Base-by-base conservation (phyloP, 2,797 vertebrate genomes). In the Pteropus rufus region DNA sequence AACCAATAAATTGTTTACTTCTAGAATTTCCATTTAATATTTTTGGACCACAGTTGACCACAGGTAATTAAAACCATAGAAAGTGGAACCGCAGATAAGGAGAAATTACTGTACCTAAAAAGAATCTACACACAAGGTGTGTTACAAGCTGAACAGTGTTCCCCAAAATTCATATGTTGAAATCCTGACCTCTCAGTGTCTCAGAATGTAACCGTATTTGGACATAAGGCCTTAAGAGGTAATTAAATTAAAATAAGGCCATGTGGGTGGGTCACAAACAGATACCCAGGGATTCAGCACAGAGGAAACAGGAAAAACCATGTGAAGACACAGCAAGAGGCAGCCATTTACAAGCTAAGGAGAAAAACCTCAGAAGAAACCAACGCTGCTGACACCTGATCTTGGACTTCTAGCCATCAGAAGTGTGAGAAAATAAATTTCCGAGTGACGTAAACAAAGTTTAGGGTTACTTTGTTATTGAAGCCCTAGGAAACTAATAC, bases 191-290 rank as follows among this genome's bases (percentile, higher is more conserved):
- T 39, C 31, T 82, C 62, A 62, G 7, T 15, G 58, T 60, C 52
- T 92, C 70, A 72, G 46, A 77, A 93, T 81, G 29, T 84, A 70
- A 70, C n/a, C 21, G 5, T 52, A 83, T 94, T 89, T 76, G 26
- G 75, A 92, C 31, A 72, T 70, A 70, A 89, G 26, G 23, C 86
- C 65, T 95, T 92, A 94, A 77, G 49, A 75, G 34, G 46, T n/a
- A 52, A 79, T 76, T 70, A 26, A 62, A 64, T 70, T 49, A 64
- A 93, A 95, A 85, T 34, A 41, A 89, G 75, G 29, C 26, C 52
- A 39, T n/a, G 11, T 67, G 69, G 62, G 26, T 24, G 23, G 19
- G 36, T 85, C 11, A 31, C 4, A 70, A 39, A 90, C 34, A 65
- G 39, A 65, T 26, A 23, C 9, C 16, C 19, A 4, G 56, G 26